Evolutionary conservation across 2,797 vertebrate species (phyloP), one percentile per base, ranked within the genome.

Genomic region (Okamejei kenojei): DNA sequence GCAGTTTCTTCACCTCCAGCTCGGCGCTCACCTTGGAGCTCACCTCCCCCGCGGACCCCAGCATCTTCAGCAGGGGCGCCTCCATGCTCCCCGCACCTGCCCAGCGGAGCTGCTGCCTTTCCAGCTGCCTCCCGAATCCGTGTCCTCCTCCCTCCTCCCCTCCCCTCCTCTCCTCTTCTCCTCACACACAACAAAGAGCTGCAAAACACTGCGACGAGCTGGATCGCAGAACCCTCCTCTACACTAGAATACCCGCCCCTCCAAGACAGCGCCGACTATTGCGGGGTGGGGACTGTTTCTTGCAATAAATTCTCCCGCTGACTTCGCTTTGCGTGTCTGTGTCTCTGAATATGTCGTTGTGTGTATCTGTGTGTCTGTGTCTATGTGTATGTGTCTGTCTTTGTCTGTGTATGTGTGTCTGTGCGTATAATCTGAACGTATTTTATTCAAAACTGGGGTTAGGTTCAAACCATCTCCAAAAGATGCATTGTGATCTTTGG

Each of bases 1-100:
- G 98, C 45, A 99, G 98, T 97, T 99, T 99, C 94, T 98, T 96
- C 96, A 99, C 98, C 97, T 99, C 98, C 95, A 99, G 97, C 97
- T 99, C 98, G 45, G 98, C 98, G 95, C 96, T 98, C 94, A 96
- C 95, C 93, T 97, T 96, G 94, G 97, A 97, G 93, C 97, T 97
- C 95, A 98, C 97, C 97, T 99, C 98, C 84, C 84, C 84, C 17
- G n/a, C 98, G 97, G 98, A 97, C 96, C 96, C 96, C 96, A 93
- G 96, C 95, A 97, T 97, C 94, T 96, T 97, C 94, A 97, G 93
- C 95, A 97, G 95, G 79, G 96, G 97, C 93, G 97, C 97, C 95
- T 98, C 97, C 97, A 97, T 97, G 94, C 1, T 15, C 4, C 1
- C 61, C 61, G 7, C 79, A 38, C 35, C 79, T 9, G 32, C 17